Percentiles rank a stretch among this genome's conserved stretches.
Conservation (phyloP, 2,888 invertebrate genomes). For the Hemithea aestivaria region DNA sequence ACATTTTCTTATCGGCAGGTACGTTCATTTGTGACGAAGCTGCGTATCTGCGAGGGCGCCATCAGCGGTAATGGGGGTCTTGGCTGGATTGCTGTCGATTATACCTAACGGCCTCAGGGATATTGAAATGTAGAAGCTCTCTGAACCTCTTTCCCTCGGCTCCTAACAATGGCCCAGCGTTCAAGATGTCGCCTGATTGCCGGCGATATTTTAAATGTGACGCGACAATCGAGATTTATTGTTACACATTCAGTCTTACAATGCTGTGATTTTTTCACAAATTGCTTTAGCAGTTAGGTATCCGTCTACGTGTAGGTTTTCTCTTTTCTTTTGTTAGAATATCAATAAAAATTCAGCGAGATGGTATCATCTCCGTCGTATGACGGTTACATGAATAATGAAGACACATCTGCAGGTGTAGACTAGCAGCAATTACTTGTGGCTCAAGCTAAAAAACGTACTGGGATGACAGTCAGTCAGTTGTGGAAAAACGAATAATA, state of each 20-base stretch:
- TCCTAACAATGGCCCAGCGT: conserved; percentile 21
- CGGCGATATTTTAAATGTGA: conserved; percentile 24
- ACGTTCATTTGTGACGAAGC: conserved; percentile 52
- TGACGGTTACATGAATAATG: too few species aligned
- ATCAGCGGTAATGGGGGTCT: conserved; percentile 67
- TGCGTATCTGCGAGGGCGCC: conserved; percentile 38
- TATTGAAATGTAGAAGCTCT: conserved; percentile 51
- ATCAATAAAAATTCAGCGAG: too few species aligned
- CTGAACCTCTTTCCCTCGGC: conserved; percentile 11
- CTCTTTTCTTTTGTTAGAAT: too few species aligned
- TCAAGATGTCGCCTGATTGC: conserved; percentile 26
- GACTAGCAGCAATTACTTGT: too few species aligned
- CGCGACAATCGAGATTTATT: conserved; percentile 16
- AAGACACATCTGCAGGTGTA: too few species aligned
- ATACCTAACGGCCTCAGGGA: conserved; percentile 56
- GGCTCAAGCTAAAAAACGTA: too few species aligned
- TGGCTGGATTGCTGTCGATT: conserved; percentile 62
- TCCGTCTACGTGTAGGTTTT: too few species aligned
- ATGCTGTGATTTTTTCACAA: conserved; percentile 7
- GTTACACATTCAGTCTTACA: conserved; percentile 4
- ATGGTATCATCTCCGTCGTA: too few species aligned
- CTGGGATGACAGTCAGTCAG: too few species aligned
- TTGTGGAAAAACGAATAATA: too few species aligned
- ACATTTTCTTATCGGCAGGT: conserved; percentile 52
- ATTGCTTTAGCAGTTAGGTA: too few species aligned